Percentiles rank a stretch among this genome's conserved stretches.
These are phyloP conservation scores for Diachasmimorpha longicaudata DNA, from an alignment of 1,140 invertebrate genomes.

Conservation along the genomic window DNA sequence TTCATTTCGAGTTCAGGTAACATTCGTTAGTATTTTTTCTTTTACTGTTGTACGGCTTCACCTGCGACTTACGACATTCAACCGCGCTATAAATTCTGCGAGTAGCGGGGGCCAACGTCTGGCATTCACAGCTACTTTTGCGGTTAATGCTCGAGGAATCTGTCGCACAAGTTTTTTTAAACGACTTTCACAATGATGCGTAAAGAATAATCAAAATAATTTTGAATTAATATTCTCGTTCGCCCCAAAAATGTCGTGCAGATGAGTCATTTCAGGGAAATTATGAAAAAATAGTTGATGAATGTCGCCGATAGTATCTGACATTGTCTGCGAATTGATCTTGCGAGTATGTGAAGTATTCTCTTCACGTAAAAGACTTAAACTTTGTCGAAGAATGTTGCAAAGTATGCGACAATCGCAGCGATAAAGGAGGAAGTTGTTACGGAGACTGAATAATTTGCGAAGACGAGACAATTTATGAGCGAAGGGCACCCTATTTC, in stretches of 20 bases:
- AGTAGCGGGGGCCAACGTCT: neutral
- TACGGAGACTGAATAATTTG: conserved; percentile 24
- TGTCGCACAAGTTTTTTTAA: neutral
- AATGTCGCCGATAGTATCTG: too few relatives aligned
- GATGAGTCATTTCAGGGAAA: too few relatives aligned
- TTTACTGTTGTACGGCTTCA: conserved; percentile 27
- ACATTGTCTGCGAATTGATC: too few relatives aligned
- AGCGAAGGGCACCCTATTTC: conserved; percentile 15
- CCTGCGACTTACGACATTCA: conserved; percentile 29
- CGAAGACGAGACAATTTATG: conserved; percentile 16
- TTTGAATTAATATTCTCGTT: too few relatives aligned
- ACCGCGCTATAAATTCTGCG: neutral
- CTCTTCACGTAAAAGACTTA: neutral
- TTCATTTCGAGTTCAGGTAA: neutral
- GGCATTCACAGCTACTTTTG: neutral
- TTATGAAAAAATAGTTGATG: too few relatives aligned
- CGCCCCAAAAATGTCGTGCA: too few relatives aligned
- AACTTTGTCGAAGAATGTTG: neutral
- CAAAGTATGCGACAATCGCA: neutral
- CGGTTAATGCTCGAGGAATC: neutral
- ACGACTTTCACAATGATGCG: too few relatives aligned
- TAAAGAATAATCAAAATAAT: too few relatives aligned
- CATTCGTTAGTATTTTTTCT: conserved; percentile 26
- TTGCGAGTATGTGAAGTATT: neutral
- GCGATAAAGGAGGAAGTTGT: neutral